Conservation (phyloP, 2,888 invertebrate genomes). For the Eurois occulta region DNA sequence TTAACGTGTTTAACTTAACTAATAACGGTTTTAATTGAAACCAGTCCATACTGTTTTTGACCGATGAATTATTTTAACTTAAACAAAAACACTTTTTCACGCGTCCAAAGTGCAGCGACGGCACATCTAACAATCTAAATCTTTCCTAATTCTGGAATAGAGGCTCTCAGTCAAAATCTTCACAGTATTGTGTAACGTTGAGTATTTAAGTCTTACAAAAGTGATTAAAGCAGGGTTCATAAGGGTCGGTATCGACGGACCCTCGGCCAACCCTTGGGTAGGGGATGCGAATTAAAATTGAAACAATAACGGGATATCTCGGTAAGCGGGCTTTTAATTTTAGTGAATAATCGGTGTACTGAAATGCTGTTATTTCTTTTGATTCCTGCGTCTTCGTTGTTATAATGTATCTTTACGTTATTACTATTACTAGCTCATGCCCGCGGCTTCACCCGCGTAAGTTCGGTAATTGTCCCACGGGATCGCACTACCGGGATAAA, state of each 20-base stretch:
- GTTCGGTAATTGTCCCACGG: too few relatives aligned
- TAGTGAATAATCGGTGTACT: background rate
- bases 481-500: too few relatives aligned
- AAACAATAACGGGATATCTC: conserved; percentile 43
- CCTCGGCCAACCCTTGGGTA: conserved; percentile 29
- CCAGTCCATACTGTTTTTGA: background rate
- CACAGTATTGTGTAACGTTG: conserved; percentile 46
- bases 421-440: too few relatives aligned
- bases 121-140: background rate
- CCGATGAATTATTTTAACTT: background rate
- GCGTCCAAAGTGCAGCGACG: background rate
- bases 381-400: background rate
- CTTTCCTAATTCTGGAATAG: conserved; percentile 2
- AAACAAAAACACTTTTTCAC: background rate
- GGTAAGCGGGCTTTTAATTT: conserved; percentile 30
- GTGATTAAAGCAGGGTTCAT: conserved; percentile 54
- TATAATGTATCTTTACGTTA: too few relatives aligned
- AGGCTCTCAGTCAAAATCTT: conserved; percentile 30
- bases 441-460: too few relatives aligned
- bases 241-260: conserved; percentile 43
- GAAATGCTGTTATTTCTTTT: background rate
- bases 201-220: conserved; percentile 44
- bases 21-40: background rate
- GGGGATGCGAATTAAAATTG: conserved; percentile 50
- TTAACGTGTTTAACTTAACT: too few relatives aligned